These are phyloP conservation scores for Spodoptera exigua DNA, from an alignment of 2,888 invertebrate species.

Conservation along the genomic window DNA sequence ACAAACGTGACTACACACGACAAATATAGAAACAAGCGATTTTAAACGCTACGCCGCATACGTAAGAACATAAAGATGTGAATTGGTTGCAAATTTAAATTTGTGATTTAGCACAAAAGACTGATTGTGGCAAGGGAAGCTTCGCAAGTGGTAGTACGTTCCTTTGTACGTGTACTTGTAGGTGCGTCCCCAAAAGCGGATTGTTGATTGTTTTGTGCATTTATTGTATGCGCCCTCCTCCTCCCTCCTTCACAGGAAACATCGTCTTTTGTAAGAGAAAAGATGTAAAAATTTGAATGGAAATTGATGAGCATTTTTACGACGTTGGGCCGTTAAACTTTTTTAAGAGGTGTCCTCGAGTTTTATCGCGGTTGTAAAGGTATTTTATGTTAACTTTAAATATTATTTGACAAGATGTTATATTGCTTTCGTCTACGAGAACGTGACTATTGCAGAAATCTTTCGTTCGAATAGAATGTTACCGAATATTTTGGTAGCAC, in stretches of 20 bases:
- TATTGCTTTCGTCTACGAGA: too few relatives aligned
- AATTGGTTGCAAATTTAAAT: slow-evolving; percentile 11
- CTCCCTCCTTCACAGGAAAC: slow-evolving; percentile 10
- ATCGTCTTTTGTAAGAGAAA: slow-evolving; percentile 17
- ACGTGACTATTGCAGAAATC: too few relatives aligned
- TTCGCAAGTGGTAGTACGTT: slow-evolving; percentile 53
- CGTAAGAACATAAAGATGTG: slow-evolving; percentile 2
- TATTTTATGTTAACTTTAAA: slow-evolving; percentile 25
- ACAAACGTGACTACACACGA: slow-evolving; percentile 11
- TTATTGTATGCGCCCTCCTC: slow-evolving; percentile 40
- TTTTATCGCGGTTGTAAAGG: slow-evolving; percentile 31
- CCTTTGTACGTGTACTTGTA: slow-evolving; percentile 58
- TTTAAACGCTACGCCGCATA: slow-evolving; percentile 8
- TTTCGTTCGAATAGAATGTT: too few relatives aligned
- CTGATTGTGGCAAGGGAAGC: slow-evolving; percentile 72
- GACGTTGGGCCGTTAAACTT: slow-evolving; percentile 22
- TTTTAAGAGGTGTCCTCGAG: slow-evolving; percentile 21
- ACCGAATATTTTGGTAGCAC: too few relatives aligned
- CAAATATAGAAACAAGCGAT: slow-evolving; percentile 7
- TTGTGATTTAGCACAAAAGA: slow-evolving; percentile 64
- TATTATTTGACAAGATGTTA: slow-evolving; percentile 22
- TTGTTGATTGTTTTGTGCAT: slow-evolving; percentile 58
- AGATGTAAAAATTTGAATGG: slow-evolving; percentile 10
- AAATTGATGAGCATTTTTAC: slow-evolving; percentile 30
- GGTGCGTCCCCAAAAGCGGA: slow-evolving; percentile 50